A percentile compares a stretch with the other conserved stretches of the same genome.
Evolutionary conservation across 1,140 invertebrate species (phyloP).

Genomic region (Eumaeus atala): DNA sequence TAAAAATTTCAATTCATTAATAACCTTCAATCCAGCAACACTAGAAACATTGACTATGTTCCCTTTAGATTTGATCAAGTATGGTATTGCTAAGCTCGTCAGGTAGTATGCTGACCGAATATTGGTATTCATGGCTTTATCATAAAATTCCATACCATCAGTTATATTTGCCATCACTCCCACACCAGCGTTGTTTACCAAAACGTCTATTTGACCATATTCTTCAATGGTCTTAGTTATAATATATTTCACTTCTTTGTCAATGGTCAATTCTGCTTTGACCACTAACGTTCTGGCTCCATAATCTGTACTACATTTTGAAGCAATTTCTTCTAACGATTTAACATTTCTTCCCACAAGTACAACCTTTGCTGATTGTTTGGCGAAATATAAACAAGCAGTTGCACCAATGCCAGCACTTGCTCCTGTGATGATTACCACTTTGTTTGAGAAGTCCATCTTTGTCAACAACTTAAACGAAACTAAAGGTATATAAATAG

Average conservation of each 20-base stretch:
- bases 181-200: constrained; percentile 86
- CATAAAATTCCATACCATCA: constrained; percentile 81
- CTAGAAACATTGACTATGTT: constrained; percentile 88
- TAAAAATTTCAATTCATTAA: constrained; percentile 71
- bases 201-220: constrained; percentile 77
- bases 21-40: constrained; percentile 78
- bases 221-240: constrained; percentile 75
- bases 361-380: constrained; percentile 78
- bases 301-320: constrained; percentile 41
- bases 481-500: background rate
- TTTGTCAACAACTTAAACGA: background rate
- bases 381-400: constrained; percentile 81
- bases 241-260: constrained; percentile 77
- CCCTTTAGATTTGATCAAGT: constrained; percentile 82
- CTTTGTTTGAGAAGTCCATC: constrained; percentile 74
- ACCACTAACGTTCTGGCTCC: constrained; percentile 41
- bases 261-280: constrained; percentile 78
- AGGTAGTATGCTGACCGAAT: constrained; percentile 82
- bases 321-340: constrained; percentile 76
- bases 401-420: constrained; percentile 87
- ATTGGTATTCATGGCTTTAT: constrained; percentile 81
- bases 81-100: constrained; percentile 82
- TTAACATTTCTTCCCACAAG: constrained; percentile 82
- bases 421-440: constrained; percentile 81
- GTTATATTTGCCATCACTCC: constrained; percentile 73